phyloP scores from a whole-genome alignment of 2,888 invertebrate genomes.

The Drosophila ezoana region DNA sequence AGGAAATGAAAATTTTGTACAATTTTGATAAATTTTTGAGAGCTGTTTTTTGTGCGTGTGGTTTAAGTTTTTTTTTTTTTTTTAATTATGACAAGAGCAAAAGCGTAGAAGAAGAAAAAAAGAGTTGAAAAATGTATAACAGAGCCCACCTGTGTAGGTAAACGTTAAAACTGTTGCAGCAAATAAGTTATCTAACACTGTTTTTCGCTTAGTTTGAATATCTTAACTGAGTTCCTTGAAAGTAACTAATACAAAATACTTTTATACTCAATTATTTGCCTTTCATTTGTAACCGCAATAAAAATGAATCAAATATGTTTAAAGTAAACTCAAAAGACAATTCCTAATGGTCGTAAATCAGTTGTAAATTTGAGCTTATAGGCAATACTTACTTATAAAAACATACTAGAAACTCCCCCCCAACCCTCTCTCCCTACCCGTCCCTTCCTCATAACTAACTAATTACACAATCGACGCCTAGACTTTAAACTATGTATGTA shows the following conservation, averaged over 20 bases:
- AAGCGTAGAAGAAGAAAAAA: constrained; percentile 11
- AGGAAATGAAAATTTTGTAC: constrained; percentile 58
- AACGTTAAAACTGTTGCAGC: constrained; percentile 50
- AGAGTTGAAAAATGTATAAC: constrained; percentile 41
- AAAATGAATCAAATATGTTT: neutral
- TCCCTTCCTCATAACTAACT: constrained; percentile 1
- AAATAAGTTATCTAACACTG: constrained; percentile 40
- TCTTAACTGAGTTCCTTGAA: constrained; percentile 47
- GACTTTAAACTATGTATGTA: constrained; percentile 57
- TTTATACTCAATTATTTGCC: constrained; percentile 39
- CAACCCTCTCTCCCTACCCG: neutral
- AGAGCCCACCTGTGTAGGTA: constrained; percentile 74
- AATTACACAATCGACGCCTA: constrained; percentile 53
- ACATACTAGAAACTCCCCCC: constrained; percentile 37
- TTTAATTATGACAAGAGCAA: constrained; percentile 51
- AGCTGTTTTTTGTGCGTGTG: constrained; percentile 65
- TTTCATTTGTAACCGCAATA: constrained; percentile 39
- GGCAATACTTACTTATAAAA: constrained; percentile 64
- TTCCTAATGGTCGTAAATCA: constrained; percentile 66
- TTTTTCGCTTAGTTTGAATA: constrained; percentile 5
- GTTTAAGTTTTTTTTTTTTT: constrained; percentile 48
- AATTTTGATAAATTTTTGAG: constrained; percentile 79
- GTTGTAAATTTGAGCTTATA: constrained; percentile 81
- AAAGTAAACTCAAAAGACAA: constrained; percentile 27
- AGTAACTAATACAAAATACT: constrained; percentile 44